Percentiles rank a stretch among this genome's conserved stretches.
These are phyloP conservation scores for Caenorhabditis sulstoni DNA, from an alignment of 2,888 invertebrate genomes.

Conservation along the genomic window DNA sequence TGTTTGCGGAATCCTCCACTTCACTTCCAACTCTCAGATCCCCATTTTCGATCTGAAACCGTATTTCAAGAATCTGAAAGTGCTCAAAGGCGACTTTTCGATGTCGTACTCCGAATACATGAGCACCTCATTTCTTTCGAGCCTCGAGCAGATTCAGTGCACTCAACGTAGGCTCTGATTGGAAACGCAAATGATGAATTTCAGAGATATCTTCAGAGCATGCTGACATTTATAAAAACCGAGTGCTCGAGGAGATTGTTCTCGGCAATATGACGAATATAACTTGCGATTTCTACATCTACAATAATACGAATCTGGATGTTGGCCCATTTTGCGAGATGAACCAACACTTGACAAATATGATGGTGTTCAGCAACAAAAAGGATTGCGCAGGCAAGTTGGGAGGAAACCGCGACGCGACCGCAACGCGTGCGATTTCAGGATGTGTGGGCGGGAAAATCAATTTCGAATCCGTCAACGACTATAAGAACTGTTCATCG, in stretches of 20 bases:
- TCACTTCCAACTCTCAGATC: no score
- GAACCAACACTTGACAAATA: not conserved
- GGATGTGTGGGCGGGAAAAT: slow-evolving; percentile 2
- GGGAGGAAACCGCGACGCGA: not conserved
- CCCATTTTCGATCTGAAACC: slow-evolving; percentile 8
- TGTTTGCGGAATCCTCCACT: no score
- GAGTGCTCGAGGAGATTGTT: not conserved
- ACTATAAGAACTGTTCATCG: not conserved
- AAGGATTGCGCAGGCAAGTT: slow-evolving; percentile 15
- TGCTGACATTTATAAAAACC: not conserved
- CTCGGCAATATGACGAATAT: not conserved
- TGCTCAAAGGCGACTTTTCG: slow-evolving; percentile 5
- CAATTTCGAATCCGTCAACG: not conserved
- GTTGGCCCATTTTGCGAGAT: not conserved
- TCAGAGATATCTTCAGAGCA: not conserved
- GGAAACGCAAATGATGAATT: not conserved
- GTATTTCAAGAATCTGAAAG: slow-evolving; percentile 19
- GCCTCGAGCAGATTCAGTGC: slow-evolving; percentile 9
- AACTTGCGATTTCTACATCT: not conserved
- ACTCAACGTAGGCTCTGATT: not conserved
- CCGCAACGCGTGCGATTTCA: not conserved
- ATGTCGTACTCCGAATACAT: not conserved
- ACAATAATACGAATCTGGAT: slow-evolving; percentile 1
- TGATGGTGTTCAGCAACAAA: not conserved
- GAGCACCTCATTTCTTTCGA: slow-evolving; percentile 11